Evolutionary conservation across 1,140 invertebrate genomes (phyloP).

Genomic region (Drosophila grimshawi): DNA sequence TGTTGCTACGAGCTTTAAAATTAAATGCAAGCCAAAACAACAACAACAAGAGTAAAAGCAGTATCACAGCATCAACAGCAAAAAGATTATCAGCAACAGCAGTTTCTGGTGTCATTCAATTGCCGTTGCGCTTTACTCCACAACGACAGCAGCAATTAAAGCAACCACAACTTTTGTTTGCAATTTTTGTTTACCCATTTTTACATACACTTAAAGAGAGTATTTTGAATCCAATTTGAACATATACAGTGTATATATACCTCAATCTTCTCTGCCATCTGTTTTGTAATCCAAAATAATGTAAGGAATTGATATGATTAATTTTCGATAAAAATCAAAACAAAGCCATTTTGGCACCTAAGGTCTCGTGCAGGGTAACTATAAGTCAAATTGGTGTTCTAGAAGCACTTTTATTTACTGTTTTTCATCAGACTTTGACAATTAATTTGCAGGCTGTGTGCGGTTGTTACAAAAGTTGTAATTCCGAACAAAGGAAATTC

Average conservation of each 20-base stretch:
- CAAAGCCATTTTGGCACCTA: too few species aligned
- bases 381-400: neutral
- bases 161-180: slow-evolving; percentile 28
- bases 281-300: too few species aligned
- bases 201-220: neutral
- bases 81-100: slow-evolving; percentile 14
- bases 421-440: slow-evolving; percentile 22
- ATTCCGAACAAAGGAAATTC: slow-evolving; percentile 15
- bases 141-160: slow-evolving; percentile 24
- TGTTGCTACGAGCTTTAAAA: slow-evolving; percentile 41
- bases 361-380: neutral
- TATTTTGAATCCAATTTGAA: neutral
- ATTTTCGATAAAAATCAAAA: too few species aligned
- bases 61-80: slow-evolving; percentile 1
- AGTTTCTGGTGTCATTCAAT: slow-evolving; percentile 36
- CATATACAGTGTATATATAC: too few species aligned
- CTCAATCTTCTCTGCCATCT: too few species aligned
- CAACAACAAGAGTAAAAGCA: slow-evolving; percentile 11
- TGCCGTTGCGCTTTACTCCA: slow-evolving; percentile 38
- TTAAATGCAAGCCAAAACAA: slow-evolving; percentile 38
- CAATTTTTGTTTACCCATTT: slow-evolving; percentile 31
- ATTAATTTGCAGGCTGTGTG: slow-evolving; percentile 30
- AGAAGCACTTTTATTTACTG: neutral
- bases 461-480: slow-evolving; percentile 31
- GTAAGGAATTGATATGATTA: too few species aligned